A percentile compares a stretch with the other conserved stretches of the same genome.
Conservation (phyloP, 2,113 vertebrate genomes). For the Urocitellus parryii region DNA sequence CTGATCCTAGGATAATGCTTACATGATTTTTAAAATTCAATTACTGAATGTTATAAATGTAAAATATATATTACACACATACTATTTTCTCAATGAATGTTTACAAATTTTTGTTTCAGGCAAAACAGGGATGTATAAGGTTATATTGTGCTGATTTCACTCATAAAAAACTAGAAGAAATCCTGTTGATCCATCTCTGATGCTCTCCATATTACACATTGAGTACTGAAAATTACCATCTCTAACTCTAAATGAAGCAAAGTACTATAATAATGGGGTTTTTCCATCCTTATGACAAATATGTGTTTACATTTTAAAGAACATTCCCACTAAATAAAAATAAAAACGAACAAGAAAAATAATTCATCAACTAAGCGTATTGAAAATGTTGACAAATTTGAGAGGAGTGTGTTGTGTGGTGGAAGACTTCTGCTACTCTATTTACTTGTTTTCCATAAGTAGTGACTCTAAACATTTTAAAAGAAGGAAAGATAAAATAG, state of each 20-base stretch:
- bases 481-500: background rate
- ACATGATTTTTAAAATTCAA: background rate
- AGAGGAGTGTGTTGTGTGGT: background rate
- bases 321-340: conserved; percentile 11
- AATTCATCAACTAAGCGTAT: background rate
- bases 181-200: background rate
- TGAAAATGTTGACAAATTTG: background rate
- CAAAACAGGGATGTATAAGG: background rate
- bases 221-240: background rate
- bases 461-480: background rate
- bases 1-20: background rate
- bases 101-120: background rate
- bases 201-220: background rate
- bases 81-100: background rate
- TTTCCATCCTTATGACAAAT: background rate
- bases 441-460: background rate
- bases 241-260: background rate
- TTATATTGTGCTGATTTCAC: background rate
- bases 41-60: background rate
- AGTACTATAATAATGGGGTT: background rate
- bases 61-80: background rate
- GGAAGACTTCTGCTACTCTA: background rate
- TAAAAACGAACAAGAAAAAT: background rate
- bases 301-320: background rate
- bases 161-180: background rate